phyloP scores from a whole-genome alignment of 1,140 invertebrate species.

The Doryteuthis pealeii region DNA sequence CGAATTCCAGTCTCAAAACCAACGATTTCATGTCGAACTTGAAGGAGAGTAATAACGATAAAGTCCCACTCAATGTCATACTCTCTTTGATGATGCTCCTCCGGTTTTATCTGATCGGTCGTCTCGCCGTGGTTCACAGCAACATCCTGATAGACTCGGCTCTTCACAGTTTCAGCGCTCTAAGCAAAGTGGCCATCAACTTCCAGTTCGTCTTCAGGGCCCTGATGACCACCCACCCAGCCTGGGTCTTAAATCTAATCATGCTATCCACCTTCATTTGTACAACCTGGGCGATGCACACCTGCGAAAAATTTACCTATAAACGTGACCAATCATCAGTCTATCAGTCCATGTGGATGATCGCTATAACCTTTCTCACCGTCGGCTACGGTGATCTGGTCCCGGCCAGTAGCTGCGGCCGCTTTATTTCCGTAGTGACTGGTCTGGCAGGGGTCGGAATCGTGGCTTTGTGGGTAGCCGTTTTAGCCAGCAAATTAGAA shows the following conservation, averaged over 20 bases:
- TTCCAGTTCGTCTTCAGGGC: slow-evolving; percentile 60
- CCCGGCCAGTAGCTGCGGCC: slow-evolving; percentile 48
- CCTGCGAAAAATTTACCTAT: slow-evolving; percentile 52
- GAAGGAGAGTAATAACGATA: not conserved
- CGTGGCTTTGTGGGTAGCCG: slow-evolving; percentile 54
- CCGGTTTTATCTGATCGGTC: slow-evolving; percentile 52
- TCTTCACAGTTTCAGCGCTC: slow-evolving; percentile 56
- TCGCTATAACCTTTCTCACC: slow-evolving; percentile 51
- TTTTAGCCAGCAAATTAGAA: slow-evolving; percentile 56
- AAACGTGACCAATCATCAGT: slow-evolving; percentile 32
- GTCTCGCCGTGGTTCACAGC: slow-evolving; percentile 56
- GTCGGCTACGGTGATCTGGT: slow-evolving; percentile 53
- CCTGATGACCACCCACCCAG: slow-evolving; percentile 57
- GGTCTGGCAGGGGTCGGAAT: slow-evolving; percentile 53
- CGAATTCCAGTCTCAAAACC: too few relatives aligned
- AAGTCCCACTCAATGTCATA: not conserved
- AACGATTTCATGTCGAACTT: too few relatives aligned
- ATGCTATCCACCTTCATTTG: slow-evolving; percentile 53
- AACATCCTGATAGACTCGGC: slow-evolving; percentile 52
- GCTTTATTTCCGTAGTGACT: slow-evolving; percentile 46
- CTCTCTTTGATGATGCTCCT: slow-evolving; percentile 56
- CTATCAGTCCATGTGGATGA: slow-evolving; percentile 49
- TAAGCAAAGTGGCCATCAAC: slow-evolving; percentile 58
- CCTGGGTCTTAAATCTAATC: slow-evolving; percentile 46
- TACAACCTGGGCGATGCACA: slow-evolving; percentile 54